phyloP scores from a whole-genome alignment of 2,113 vertebrate genomes.

The Artemisiospiza belli region DNA sequence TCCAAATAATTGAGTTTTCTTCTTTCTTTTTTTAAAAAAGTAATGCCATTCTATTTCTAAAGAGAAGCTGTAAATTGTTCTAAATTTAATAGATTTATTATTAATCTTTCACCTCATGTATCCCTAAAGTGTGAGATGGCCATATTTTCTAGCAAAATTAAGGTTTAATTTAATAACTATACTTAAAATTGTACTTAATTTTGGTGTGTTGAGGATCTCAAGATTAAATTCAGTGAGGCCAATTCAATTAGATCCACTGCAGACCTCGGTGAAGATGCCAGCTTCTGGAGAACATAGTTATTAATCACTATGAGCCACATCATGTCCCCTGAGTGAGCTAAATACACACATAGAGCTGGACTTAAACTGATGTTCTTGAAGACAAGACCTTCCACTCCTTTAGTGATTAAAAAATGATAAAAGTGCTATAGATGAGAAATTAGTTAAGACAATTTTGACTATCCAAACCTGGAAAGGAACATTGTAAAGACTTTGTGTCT shows the following conservation, averaged over 20 bases:
- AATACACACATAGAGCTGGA: background rate
- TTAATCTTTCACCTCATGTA: background rate
- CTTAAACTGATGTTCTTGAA: background rate
- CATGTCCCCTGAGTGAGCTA: slow-evolving; percentile 21
- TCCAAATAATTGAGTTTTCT: background rate
- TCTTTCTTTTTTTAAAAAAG: background rate
- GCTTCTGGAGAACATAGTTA: slow-evolving; percentile 23
- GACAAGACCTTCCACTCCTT: background rate
- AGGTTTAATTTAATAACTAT: slow-evolving; percentile 33
- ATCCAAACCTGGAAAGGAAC: background rate
- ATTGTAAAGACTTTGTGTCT: background rate
- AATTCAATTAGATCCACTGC: slow-evolving; percentile 38
- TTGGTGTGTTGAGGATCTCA: slow-evolving; percentile 18
- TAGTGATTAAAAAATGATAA: background rate
- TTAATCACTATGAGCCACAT: slow-evolving; percentile 22
- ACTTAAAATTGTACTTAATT: slow-evolving; percentile 49
- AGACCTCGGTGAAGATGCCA: slow-evolving; percentile 23
- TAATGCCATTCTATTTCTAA: background rate
- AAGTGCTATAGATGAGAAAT: background rate
- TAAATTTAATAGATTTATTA: background rate
- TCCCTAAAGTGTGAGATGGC: background rate
- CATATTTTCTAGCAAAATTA: slow-evolving; percentile 19
- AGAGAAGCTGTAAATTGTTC: background rate
- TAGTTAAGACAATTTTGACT: background rate
- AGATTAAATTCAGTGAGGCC: slow-evolving; percentile 45